A percentile compares a stretch with the other conserved stretches of the same genome.
These are phyloP conservation scores for Grallaria varia DNA, from an alignment of 2,113 vertebrate species.

Conservation along the genomic window DNA sequence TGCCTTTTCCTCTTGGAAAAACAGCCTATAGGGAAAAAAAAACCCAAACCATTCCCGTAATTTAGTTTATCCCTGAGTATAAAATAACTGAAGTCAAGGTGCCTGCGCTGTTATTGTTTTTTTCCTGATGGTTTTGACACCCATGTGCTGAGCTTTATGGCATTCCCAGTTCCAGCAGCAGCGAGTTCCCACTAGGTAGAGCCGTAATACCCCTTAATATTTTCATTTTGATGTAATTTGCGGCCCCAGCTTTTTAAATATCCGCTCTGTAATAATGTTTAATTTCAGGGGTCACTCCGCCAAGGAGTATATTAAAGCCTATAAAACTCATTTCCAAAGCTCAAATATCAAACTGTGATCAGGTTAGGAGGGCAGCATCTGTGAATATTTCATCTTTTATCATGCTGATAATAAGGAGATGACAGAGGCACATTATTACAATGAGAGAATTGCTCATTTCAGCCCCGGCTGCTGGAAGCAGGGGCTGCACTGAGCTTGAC, in stretches of 20 bases:
- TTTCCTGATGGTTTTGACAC: slow-evolving; percentile 87
- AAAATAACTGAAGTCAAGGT: slow-evolving; percentile 84
- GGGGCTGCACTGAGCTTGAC: slow-evolving; percentile 84
- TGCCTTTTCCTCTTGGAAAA: slow-evolving; percentile 47
- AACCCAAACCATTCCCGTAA: slow-evolving; percentile 80
- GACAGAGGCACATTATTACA: slow-evolving; percentile 99
- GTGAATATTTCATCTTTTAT: slow-evolving; percentile 99
- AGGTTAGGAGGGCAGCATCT: slow-evolving; percentile 99
- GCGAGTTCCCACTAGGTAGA: slow-evolving; percentile 91
- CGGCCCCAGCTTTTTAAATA: slow-evolving; percentile 99
- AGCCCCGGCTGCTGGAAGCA: slow-evolving; percentile 91
- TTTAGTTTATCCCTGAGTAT: slow-evolving; percentile 88
- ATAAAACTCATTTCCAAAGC: slow-evolving; percentile 99
- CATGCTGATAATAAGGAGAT: slow-evolving; percentile 99
- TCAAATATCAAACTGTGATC: slow-evolving; percentile 99
- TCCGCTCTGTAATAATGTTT: slow-evolving; percentile 99
- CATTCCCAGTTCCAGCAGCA: slow-evolving; percentile 71
- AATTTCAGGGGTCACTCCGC: slow-evolving; percentile 99
- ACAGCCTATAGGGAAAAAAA: slow-evolving; percentile 63
- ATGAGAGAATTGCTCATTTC: slow-evolving; percentile 99
- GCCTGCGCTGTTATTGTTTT: slow-evolving; percentile 90
- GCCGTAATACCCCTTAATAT: slow-evolving; percentile 99
- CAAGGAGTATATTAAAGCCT: slow-evolving; percentile 99
- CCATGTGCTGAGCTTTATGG: slow-evolving; percentile 78
- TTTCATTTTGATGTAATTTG: slow-evolving; percentile 99